Evolutionary conservation across 2,888 invertebrate species (phyloP).

Genomic region (Clunio marinus): DNA sequence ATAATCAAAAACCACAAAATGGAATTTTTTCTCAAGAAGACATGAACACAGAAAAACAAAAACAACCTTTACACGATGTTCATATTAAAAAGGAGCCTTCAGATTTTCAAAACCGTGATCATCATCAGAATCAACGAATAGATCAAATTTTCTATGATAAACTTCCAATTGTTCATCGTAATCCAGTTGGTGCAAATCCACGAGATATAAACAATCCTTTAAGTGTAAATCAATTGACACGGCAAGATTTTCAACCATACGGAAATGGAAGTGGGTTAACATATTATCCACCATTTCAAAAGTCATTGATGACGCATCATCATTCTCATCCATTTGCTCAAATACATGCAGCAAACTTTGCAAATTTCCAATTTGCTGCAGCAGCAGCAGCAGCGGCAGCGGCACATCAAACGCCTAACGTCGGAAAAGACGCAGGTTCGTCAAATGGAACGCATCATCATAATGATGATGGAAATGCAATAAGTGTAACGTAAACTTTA

Average conservation of each 20-base stretch:
- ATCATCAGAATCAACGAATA: conserved; percentile 40
- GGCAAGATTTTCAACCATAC: conserved; percentile 50
- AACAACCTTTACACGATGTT: conserved; percentile 13
- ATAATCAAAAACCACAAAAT: conserved; percentile 3
- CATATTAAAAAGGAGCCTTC: conserved; percentile 32
- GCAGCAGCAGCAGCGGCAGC: conserved; percentile 40
- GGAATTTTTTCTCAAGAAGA: background rate
- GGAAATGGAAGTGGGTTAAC: background rate
- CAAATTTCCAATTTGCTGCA: conserved; percentile 36
- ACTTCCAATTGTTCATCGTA: conserved; percentile 50
- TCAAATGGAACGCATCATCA: conserved; percentile 20
- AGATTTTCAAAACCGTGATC: conserved; percentile 4
- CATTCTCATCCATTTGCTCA: conserved; percentile 41
- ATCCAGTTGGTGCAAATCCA: conserved; percentile 87
- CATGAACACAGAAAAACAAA: background rate
- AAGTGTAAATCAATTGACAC: conserved; percentile 84
- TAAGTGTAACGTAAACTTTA: conserved; percentile 48
- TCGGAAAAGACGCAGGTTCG: conserved; percentile 23
- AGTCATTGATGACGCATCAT: conserved; percentile 42
- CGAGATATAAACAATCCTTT: conserved; percentile 89
- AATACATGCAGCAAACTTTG: conserved; percentile 27
- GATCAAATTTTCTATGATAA: conserved; percentile 47
- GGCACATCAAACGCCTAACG: conserved; percentile 38
- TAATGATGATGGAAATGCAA: conserved; percentile 47
- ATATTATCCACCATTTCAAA: conserved; percentile 10